Evolutionary conservation across 2,888 invertebrate genomes (phyloP).

Genomic region (Cryptosula pallasiana): DNA sequence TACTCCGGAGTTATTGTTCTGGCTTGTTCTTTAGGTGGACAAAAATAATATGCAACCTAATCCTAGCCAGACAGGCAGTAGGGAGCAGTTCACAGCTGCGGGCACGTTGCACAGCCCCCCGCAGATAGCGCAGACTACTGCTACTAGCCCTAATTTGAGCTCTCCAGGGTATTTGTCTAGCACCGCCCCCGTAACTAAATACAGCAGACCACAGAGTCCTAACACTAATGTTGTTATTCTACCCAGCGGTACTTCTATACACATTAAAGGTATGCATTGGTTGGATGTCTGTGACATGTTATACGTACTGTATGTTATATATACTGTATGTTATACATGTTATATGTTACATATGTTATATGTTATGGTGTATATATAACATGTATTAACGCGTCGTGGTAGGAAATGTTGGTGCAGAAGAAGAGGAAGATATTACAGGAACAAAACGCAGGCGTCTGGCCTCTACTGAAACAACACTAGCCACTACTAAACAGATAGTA

Average conservation of each 20-base stretch:
- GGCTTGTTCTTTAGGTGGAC: no score
- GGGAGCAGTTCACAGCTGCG: background rate
- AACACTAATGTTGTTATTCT: constrained; percentile 47
- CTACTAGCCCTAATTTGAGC: background rate
- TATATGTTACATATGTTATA: no score
- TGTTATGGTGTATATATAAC: no score
- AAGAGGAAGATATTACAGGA: constrained; percentile 41
- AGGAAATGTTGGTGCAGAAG: constrained; percentile 37
- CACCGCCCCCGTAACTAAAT: constrained; percentile 31
- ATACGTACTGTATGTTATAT: no score
- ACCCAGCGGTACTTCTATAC: constrained; percentile 49
- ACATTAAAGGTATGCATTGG: constrained; percentile 42
- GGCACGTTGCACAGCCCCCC: constrained; percentile 1
- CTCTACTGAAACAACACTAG: constrained; percentile 34
- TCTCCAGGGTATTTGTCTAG: constrained; percentile 22
- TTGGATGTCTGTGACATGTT: no score
- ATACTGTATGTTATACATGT: no score
- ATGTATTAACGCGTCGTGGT: background rate
- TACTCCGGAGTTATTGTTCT: no score
- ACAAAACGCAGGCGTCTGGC: constrained; percentile 36
- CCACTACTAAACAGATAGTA: constrained; percentile 23
- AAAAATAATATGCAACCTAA: constrained; percentile 58
- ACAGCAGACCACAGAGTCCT: constrained; percentile 39
- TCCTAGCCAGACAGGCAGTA: constrained; percentile 41
- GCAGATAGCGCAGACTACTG: background rate